phyloP scores from a whole-genome alignment of 2,888 invertebrate species.

The Oegoconia quadripuncta region DNA sequence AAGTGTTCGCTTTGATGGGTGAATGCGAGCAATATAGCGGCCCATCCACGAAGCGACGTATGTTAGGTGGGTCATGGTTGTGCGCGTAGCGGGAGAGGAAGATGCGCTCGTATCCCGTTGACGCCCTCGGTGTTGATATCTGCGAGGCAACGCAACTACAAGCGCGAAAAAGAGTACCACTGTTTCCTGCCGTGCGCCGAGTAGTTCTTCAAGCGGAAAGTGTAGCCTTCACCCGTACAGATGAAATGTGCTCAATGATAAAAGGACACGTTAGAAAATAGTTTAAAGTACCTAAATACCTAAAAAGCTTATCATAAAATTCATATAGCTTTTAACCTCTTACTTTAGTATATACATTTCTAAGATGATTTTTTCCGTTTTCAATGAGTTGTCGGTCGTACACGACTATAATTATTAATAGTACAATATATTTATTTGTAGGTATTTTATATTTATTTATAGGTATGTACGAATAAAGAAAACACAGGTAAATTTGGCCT shows the following conservation, averaged over 20 bases:
- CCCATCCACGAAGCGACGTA: conserved; percentile 73
- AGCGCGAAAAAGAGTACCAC: conserved; percentile 72
- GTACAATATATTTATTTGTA: conserved; percentile 1
- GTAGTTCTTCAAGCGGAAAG: conserved; percentile 72
- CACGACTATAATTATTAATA: neutral
- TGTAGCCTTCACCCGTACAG: conserved; percentile 72
- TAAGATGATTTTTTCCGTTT: neutral
- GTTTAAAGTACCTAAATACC: neutral
- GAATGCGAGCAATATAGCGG: conserved; percentile 71
- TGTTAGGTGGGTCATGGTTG: conserved; percentile 73
- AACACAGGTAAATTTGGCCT: conserved; percentile 14
- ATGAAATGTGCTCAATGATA: conserved; percentile 62
- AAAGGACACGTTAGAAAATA: neutral
- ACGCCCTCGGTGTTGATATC: conserved; percentile 73
- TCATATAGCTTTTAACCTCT: neutral
- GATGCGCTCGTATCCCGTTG: conserved; percentile 71
- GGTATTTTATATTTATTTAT: too few relatives aligned
- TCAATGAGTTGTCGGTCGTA: neutral
- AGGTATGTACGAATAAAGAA: conserved; percentile 15
- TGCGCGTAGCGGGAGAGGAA: conserved; percentile 71
- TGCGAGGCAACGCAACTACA: conserved; percentile 70
- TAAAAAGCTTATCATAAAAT: too few relatives aligned
- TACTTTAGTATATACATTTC: neutral
- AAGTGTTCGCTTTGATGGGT: conserved; percentile 72
- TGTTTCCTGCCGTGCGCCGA: conserved; percentile 74